phyloP scores from a whole-genome alignment of 2,888 invertebrate genomes.

The Dastarcus helophoroides region DNA sequence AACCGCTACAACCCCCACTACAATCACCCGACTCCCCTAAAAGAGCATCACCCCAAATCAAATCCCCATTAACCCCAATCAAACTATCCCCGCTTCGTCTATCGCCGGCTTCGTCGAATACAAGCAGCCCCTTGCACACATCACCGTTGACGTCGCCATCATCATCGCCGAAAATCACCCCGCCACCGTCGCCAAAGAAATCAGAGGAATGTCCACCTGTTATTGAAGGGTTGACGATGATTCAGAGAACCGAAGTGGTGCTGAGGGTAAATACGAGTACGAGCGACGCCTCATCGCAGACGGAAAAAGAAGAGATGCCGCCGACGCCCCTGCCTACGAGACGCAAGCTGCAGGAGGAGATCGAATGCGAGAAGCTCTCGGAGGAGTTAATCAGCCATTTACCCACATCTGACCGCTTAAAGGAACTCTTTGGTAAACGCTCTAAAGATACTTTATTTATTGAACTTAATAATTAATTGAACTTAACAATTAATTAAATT shows the following conservation, averaged over 20 bases:
- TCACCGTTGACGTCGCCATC: conserved; percentile 28
- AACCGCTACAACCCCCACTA: conserved; percentile 12
- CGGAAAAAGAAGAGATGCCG: conserved; percentile 33
- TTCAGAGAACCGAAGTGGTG: conserved; percentile 53
- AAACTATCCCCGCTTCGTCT: conserved; percentile 24
- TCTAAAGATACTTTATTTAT: no score
- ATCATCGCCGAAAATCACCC: conserved; percentile 22
- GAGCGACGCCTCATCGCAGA: conserved; percentile 44
- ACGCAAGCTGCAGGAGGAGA: conserved; percentile 59
- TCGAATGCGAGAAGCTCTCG: conserved; percentile 64
- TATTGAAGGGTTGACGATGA: conserved; percentile 43
- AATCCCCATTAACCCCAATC: conserved; percentile 29
- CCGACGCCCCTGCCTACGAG: conserved; percentile 41
- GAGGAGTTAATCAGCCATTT: conserved; percentile 52
- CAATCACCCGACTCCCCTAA: conserved; percentile 28
- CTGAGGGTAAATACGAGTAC: conserved; percentile 50
- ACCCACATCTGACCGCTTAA: conserved; percentile 51
- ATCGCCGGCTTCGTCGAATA: conserved; percentile 24
- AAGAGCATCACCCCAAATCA: conserved; percentile 27
- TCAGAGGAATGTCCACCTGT: conserved; percentile 29
- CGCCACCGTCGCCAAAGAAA: conserved; percentile 35
- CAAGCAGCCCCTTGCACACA: conserved; percentile 19
- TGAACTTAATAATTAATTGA: no score
- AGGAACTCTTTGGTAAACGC: conserved; percentile 48
- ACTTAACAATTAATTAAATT: no score